A percentile compares a stretch with the other conserved stretches of the same genome.
These are phyloP conservation scores for Apotomis betuletana DNA, from an alignment of 2,888 invertebrate species.

Conservation along the genomic window DNA sequence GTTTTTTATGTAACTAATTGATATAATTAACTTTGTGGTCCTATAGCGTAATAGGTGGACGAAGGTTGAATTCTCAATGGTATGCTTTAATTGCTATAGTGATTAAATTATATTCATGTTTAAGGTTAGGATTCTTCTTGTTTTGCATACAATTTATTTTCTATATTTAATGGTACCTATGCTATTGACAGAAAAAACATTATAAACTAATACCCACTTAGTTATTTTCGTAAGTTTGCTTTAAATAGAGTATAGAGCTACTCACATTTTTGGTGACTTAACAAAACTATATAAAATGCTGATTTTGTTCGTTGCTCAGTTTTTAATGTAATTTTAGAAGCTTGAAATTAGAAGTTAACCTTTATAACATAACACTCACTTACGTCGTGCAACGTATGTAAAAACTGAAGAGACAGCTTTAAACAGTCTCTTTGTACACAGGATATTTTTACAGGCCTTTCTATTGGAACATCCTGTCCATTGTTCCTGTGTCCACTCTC, in stretches of 20 bases:
- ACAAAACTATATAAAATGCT: neutral
- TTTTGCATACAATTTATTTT: neutral
- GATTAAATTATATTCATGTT: neutral
- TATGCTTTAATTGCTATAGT: conserved; percentile 9
- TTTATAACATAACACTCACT: neutral
- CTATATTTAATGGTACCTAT: no score
- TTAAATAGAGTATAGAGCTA: neutral
- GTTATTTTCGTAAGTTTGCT: no score
- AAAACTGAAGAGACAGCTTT: neutral
- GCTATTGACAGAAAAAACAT: no score
- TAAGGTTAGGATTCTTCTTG: neutral
- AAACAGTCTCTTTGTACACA: conserved; percentile 58
- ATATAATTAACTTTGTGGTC: conserved; percentile 43
- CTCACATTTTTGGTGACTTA: neutral
- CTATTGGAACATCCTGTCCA: conserved; percentile 62
- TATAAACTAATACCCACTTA: no score
- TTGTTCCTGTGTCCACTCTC: conserved; percentile 67
- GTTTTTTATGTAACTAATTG: conserved; percentile 46
- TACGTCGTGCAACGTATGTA: neutral
- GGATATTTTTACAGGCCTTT: conserved; percentile 65
- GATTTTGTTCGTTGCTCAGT: no score
- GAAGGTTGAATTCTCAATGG: conserved; percentile 19
- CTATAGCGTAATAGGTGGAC: conserved; percentile 20
- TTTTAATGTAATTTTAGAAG: neutral
- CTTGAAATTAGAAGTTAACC: neutral